Percentiles rank a stretch among this genome's conserved stretches.
These are phyloP conservation scores for Poeciliopsis gracilis DNA, from an alignment of 2,797 vertebrate species.

Conservation along the genomic window DNA sequence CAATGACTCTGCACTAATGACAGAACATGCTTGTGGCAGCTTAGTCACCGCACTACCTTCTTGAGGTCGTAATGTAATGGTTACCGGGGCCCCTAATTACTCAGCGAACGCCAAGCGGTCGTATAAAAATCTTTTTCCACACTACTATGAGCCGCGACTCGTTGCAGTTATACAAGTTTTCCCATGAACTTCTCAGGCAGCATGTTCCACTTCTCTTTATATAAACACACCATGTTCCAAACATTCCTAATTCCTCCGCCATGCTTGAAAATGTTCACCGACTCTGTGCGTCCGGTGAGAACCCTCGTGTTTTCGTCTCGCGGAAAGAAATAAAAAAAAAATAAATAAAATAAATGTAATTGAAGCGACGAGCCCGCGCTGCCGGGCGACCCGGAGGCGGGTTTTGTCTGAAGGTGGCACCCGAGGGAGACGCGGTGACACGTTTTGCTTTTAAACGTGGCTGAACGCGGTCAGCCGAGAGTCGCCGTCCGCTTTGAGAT, in stretches of 20 bases:
- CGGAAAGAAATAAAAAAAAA: neutral
- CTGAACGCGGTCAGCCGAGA: conserved; percentile 1
- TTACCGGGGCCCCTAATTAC: neutral
- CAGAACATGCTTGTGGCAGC: neutral
- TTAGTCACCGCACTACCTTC: neutral
- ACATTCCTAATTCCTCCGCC: conserved; percentile 18
- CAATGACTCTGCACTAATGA: neutral
- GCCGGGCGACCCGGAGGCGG: conserved; percentile 22
- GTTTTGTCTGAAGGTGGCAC: conserved; percentile 19
- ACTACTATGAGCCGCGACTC: neutral
- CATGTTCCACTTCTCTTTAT: conserved; percentile 10
- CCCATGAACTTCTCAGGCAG: conserved; percentile 7
- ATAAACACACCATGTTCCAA: conserved; percentile 15
- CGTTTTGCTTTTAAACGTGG: conserved; percentile 20
- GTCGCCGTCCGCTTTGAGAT: conserved; percentile 2
- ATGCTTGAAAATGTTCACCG: conserved; percentile 21
- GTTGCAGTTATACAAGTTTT: conserved; percentile 3
- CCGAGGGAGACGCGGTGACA: neutral
- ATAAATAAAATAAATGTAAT: neutral
- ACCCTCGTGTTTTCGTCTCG: conserved; percentile 29
- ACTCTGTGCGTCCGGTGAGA: conserved; percentile 8
- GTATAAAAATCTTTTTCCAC: neutral
- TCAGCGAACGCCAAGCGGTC: neutral
- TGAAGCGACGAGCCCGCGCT: conserved; percentile 7
- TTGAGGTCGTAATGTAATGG: conserved; percentile 1